phyloP scores from a whole-genome alignment of 2,888 invertebrate species.

The Agonopterix alstromeriana region DNA sequence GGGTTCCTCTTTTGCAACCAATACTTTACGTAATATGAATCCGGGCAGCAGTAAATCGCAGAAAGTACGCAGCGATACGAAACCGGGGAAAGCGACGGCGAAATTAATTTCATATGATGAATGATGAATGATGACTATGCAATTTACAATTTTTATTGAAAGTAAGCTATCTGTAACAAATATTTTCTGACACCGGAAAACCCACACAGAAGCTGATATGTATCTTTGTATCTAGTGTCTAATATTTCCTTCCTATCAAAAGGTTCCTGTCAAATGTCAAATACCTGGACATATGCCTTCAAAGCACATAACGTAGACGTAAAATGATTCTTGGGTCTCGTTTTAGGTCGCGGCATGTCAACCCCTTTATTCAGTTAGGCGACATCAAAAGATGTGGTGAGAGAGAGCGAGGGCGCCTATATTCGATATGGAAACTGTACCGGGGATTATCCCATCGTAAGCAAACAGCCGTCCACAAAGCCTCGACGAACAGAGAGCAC shows the following conservation, averaged over 20 bases:
- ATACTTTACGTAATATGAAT: conserved; percentile 53
- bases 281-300: conserved; percentile 2
- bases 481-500: conserved; percentile 38
- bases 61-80: conserved; percentile 48
- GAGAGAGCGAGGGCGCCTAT: conserved; percentile 29
- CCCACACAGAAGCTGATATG: conserved; percentile 1
- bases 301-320: conserved; percentile 8
- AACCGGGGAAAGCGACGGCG: conserved; percentile 42
- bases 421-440: conserved; percentile 48
- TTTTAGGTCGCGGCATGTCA: conserved; percentile 15
- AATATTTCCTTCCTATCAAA: neutral
- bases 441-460: conserved; percentile 59
- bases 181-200: conserved; percentile 20
- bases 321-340: conserved; percentile 7
- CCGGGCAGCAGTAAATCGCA: conserved; percentile 54
- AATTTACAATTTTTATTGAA: conserved; percentile 55
- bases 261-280: neutral
- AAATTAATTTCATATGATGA: conserved; percentile 73
- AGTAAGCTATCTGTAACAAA: conserved; percentile 29
- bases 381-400: conserved; percentile 42
- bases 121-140: conserved; percentile 68
- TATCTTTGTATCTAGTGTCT: neutral
- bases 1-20: conserved; percentile 31
- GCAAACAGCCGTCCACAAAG: conserved; percentile 60
- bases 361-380: conserved; percentile 36